Percentiles rank a stretch among this genome's conserved stretches.
Evolutionary conservation across 2,797 vertebrate genomes (phyloP).

Genomic region (Myoxocephalus aenaeus): DNA sequence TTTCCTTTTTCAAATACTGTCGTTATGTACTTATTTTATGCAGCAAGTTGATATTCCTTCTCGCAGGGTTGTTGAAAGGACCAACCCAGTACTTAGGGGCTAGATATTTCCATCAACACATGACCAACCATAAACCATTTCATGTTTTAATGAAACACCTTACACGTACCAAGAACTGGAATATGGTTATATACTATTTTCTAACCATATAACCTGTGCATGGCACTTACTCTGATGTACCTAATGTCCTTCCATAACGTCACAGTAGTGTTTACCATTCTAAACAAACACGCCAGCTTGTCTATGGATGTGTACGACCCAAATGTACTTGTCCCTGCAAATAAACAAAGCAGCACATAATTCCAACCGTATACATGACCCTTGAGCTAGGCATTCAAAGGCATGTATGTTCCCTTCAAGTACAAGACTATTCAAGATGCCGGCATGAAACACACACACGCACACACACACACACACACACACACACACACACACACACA

Average conservation of each 20-base stretch:
- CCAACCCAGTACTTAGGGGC: not conserved
- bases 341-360: constrained; percentile 32
- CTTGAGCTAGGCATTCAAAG: constrained; percentile 42
- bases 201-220: not conserved
- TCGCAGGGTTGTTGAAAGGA: not conserved
- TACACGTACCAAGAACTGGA: not conserved
- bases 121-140: not conserved
- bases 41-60: not conserved
- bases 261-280: constrained; percentile 32
- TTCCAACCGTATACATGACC: constrained; percentile 42
- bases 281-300: constrained; percentile 45
- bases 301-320: constrained; percentile 23
- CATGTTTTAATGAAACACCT: not conserved
- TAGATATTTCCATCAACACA: not conserved
- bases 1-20: not conserved
- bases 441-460: constrained; percentile 7
- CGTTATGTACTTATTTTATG: not conserved
- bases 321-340: constrained; percentile 56
- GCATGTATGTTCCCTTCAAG: constrained; percentile 41
- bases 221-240: constrained; percentile 1
- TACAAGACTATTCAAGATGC: constrained; percentile 16
- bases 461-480: constrained; percentile 11
- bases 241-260: constrained; percentile 30
- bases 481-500: constrained; percentile 12
- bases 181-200: not conserved